These are phyloP conservation scores for Panthera tigris DNA, from an alignment of 2,113 vertebrate species.

Conservation along the genomic window DNA sequence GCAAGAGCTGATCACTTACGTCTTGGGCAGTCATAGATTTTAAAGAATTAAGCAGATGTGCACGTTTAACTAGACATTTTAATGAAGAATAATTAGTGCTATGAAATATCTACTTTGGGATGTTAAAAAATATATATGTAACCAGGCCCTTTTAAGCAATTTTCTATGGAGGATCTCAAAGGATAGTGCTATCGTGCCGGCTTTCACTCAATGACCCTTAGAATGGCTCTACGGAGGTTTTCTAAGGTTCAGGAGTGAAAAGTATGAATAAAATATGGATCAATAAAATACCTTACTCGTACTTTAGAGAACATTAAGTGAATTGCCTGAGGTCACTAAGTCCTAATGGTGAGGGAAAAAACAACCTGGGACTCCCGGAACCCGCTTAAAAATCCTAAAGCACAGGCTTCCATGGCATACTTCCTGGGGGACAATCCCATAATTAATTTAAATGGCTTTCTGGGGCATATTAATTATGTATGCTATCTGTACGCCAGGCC, in stretches of 20 bases:
- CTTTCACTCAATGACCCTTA: neutral
- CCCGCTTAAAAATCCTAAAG: neutral
- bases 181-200: neutral
- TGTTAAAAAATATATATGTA: neutral
- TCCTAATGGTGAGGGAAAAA: neutral
- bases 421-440: slow-evolving; percentile 48
- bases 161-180: neutral
- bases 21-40: neutral
- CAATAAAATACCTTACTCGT: slow-evolving; percentile 41
- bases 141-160: neutral
- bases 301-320: slow-evolving; percentile 53
- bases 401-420: neutral
- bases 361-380: neutral
- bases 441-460: slow-evolving; percentile 72
- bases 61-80: neutral
- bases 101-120: neutral
- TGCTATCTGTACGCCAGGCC: neutral
- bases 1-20: neutral
- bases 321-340: slow-evolving; percentile 42
- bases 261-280: slow-evolving; percentile 62
- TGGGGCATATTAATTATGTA: slow-evolving; percentile 61
- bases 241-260: slow-evolving; percentile 26
- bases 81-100: slow-evolving; percentile 16
- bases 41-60: slow-evolving; percentile 22
- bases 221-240: neutral